Evolutionary conservation across 2,888 invertebrate species (phyloP), one percentile per base, ranked within the genome.

Genomic region (Orthonychiurus folsomi): DNA sequence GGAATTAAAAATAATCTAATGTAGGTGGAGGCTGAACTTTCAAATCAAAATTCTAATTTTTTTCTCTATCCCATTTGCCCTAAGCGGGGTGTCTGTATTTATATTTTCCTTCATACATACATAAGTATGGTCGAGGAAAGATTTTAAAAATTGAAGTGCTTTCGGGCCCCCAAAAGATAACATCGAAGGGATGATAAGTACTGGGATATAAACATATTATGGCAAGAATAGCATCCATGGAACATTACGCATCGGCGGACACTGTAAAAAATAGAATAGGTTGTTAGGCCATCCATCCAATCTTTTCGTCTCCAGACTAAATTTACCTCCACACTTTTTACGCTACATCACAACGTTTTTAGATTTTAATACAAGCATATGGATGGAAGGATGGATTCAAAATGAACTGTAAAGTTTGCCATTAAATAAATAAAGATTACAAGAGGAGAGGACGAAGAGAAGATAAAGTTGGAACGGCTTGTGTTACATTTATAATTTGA

Each of bases 401-500:
- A 9, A 37, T 37, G 9, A 37, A 5, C 5, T 15, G 9, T 37
- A 37, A 37, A 37, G 37, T 37, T 37, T 37, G 37, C 37, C 37
- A 37, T 37, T 37, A 37, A 37, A 37, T 37, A 37, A 37, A 37
- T 37, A 37, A 37, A 37, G 37, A 37, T 37, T 37, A 37, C 37
- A 37, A 37, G 15, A n/a, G n/a, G n/a, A n/a, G n/a, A n/a, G n/a
- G n/a, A n/a, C n/a, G n/a, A n/a, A n/a, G n/a, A n/a, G n/a, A n/a
- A n/a, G n/a, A n/a, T n/a, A n/a, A n/a, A n/a, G n/a, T n/a, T n/a
- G n/a, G n/a, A n/a, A n/a, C n/a, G n/a, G n/a, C n/a, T n/a, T n/a
- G n/a, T n/a, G n/a, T n/a, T n/a, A n/a, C n/a, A n/a, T n/a, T n/a
- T n/a, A n/a, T n/a, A n/a, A n/a, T n/a, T n/a, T n/a, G n/a, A n/a